Evolutionary conservation across 2,797 vertebrate species (phyloP).

Genomic region (Semaprochilodus insignis): DNA sequence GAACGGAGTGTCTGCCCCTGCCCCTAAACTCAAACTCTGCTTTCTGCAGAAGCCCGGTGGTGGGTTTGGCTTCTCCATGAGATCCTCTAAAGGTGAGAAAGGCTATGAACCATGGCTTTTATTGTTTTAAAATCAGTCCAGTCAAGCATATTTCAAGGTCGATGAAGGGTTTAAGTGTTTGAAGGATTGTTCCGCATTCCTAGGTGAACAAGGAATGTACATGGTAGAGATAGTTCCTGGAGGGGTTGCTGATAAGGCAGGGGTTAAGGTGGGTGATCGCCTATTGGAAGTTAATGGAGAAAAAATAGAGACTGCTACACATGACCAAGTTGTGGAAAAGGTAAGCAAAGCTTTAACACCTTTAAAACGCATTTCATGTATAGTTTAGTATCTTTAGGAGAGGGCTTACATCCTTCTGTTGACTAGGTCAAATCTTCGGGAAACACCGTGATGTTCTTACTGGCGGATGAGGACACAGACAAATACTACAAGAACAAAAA

Average conservation of each 20-base stretch:
- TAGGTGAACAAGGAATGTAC: constrained; percentile 83
- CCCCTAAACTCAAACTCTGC: constrained; percentile 85
- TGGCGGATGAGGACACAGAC: constrained; percentile 85
- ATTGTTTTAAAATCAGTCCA: background rate
- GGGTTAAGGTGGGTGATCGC: constrained; percentile 82
- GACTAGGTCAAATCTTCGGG: constrained; percentile 82
- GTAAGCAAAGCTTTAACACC: constrained; percentile 61
- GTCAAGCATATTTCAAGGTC: background rate
- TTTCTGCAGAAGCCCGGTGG: constrained; percentile 83
- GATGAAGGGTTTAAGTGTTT: background rate
- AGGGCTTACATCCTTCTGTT: background rate
- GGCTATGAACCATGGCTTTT: background rate
- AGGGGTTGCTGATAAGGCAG: constrained; percentile 84
- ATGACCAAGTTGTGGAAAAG: constrained; percentile 85
- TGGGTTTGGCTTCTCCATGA: constrained; percentile 89
- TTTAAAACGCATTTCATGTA: background rate
- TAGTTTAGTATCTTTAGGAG: constrained; percentile 65
- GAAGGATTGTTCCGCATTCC: constrained; percentile 4
- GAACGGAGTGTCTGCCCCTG: constrained; percentile 65
- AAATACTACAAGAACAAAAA: constrained; percentile 74
- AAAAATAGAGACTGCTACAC: constrained; percentile 80
- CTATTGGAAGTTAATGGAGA: constrained; percentile 91
- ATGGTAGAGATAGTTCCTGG: constrained; percentile 80
- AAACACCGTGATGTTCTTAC: constrained; percentile 80
- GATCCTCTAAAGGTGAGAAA: constrained; percentile 82